phyloP scores from a whole-genome alignment of 2,113 vertebrate genomes.

The Eleginops maclovinus region DNA sequence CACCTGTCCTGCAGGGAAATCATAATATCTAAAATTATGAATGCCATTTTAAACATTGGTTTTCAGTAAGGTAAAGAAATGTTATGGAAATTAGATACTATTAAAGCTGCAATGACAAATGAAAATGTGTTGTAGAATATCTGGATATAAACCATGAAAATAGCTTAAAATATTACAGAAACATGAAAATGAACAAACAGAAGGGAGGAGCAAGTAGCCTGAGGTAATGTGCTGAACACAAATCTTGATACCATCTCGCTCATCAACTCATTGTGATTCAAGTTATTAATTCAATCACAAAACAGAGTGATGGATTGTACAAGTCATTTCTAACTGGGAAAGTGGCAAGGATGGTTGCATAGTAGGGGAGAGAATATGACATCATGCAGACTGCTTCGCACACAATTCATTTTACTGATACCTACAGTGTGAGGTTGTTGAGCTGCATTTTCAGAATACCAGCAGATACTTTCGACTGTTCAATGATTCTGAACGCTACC shows the following conservation, averaged over 20 bases:
- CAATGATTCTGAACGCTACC: constrained; percentile 21
- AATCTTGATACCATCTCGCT: constrained; percentile 20
- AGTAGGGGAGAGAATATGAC: background rate
- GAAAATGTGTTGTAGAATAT: background rate
- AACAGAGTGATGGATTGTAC: constrained; percentile 13
- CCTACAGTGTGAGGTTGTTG: background rate
- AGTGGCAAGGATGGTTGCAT: background rate
- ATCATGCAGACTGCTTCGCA: constrained; percentile 19
- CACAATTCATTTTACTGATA: constrained; percentile 35
- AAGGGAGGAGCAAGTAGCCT: constrained; percentile 7
- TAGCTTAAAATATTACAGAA: constrained; percentile 8
- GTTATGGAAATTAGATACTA: background rate
- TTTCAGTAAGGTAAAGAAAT: background rate
- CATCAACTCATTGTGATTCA: constrained; percentile 15
- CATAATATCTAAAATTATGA: background rate
- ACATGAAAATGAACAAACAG: background rate
- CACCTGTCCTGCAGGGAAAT: background rate
- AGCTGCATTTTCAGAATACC: constrained; percentile 41
- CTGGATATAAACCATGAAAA: constrained; percentile 6
- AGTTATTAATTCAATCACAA: constrained; percentile 7
- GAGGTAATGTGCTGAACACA: constrained; percentile 23
- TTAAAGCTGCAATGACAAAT: background rate
- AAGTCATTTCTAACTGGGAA: constrained; percentile 3
- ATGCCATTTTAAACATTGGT: background rate
- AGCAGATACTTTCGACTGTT: constrained; percentile 16